Base-by-base conservation (phyloP, 2,888 invertebrate species). In the Lysandra coridon region DNA sequence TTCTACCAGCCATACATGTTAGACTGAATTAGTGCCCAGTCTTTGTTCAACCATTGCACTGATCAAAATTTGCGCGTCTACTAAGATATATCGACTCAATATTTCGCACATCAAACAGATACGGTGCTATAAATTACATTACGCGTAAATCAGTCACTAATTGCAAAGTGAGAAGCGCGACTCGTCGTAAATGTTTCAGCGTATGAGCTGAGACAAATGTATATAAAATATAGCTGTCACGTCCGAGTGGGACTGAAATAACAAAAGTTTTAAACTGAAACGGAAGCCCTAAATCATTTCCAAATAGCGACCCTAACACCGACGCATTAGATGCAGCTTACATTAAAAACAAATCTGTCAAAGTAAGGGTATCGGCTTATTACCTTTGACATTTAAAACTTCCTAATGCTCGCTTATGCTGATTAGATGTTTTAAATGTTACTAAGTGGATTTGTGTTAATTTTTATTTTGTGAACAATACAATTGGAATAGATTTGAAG, bases 121-220 rank as follows among this genome's bases (percentile, higher is more conserved):
- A 73, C 80, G 80, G 79, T 81, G 80, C 80, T 80, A 76, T 40
- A 80, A 80, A 33, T 80, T 76, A 64, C 80, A 80, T 82, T 80
- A 80, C 82, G 79, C 80, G 82, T 92, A 92, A 92, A 92, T 92
- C 91, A 91, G 89, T 90, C 91, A 89, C 88, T 90, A 85, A 87
- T 86, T 87, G 83, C 81, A 82, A 82, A 83, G 83, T 14, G 84
- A 84, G 85, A 84, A 83, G 85, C 84, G 85, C 84, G 83, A 79
- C 83, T 82, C 82, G 89, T 92, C 93, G 92, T 94, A 93, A 94
- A 94, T 93, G 94, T 91, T 91, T 94, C 93, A 92, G 88, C 92
- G 88, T 83, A 85, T 92, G 91, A 87, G 89, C 86, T 87, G 83
- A 83, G 85, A 93, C 92, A 93, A 93, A 94, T 93, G 88, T 87